phyloP scores from a whole-genome alignment of 2,888 invertebrate species.

The Erebia epiphron region DNA sequence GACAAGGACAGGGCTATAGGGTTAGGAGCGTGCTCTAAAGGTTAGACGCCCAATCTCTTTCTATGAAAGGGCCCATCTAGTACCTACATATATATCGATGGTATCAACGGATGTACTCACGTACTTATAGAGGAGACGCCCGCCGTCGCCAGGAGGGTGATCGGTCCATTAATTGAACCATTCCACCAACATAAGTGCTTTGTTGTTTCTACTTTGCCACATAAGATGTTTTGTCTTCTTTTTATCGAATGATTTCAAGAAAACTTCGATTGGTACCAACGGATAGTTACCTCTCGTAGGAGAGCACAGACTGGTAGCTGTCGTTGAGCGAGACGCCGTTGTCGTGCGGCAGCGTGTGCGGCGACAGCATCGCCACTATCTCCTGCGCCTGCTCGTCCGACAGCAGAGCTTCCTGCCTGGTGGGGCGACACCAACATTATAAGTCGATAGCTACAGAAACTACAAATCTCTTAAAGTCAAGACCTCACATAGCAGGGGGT shows the following conservation, averaged over 20 bases:
- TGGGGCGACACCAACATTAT: neutral
- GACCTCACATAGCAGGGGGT: neutral
- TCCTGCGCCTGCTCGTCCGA: conserved; percentile 96
- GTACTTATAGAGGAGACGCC: too few relatives aligned
- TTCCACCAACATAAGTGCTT: too few relatives aligned
- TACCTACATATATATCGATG: too few relatives aligned
- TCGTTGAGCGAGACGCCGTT: conserved; percentile 82
- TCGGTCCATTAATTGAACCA: too few relatives aligned
- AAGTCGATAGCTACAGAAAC: neutral
- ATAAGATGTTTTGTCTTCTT: too few relatives aligned
- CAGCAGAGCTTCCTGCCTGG: conserved; percentile 90
- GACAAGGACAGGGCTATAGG: too few relatives aligned
- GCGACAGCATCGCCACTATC: conserved; percentile 90
- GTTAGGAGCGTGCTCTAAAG: too few relatives aligned
- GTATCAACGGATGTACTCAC: neutral
- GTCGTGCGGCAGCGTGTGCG: conserved; percentile 77
- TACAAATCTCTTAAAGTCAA: neutral
- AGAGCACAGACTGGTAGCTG: conserved; percentile 82
- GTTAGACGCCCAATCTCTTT: too few relatives aligned
- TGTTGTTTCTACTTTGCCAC: too few relatives aligned
- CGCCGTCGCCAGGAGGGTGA: too few relatives aligned
- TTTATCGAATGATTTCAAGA: too few relatives aligned
- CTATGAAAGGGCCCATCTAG: too few relatives aligned
- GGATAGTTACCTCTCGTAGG: conserved; percentile 70
- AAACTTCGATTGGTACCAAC: neutral